A percentile compares a stretch with the other conserved stretches of the same genome.
Conservation (phyloP, 2,797 vertebrate genomes). For the Diglossa cyanea region DNA sequence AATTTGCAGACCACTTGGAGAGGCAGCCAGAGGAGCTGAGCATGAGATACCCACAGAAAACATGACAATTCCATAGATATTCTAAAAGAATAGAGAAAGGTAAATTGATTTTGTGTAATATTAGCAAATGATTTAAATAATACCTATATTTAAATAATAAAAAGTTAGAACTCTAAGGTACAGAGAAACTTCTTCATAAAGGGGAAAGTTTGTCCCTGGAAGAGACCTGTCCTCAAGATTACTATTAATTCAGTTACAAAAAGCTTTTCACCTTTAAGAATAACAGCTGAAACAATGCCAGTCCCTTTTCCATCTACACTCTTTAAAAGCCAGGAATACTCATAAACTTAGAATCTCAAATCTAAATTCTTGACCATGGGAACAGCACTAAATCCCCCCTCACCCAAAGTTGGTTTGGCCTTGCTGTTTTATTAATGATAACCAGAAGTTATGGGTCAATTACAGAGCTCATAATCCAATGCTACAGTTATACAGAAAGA, state of each 20-base stretch:
- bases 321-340: neutral
- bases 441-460: neutral
- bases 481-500: neutral
- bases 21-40: neutral
- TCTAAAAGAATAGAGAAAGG: neutral
- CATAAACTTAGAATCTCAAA: neutral
- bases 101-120: neutral
- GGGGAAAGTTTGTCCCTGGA: fast-evolving
- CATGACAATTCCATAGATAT: neutral
- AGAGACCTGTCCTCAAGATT: neutral
- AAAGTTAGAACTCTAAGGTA: neutral
- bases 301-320: neutral
- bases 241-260: neutral
- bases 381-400: neutral
- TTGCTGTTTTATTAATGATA: neutral
- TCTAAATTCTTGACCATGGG: neutral
- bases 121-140: neutral
- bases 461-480: neutral
- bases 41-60: neutral
- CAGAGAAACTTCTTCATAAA: neutral
- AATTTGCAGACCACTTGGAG: neutral
- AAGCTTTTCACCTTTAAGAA: neutral
- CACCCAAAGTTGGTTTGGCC: neutral
- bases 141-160: neutral
- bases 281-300: neutral